Percentiles rank a stretch among this genome's conserved stretches.
phyloP scores from a whole-genome alignment of 2,113 vertebrate genomes.

The Paramisgurnus dabryanus region DNA sequence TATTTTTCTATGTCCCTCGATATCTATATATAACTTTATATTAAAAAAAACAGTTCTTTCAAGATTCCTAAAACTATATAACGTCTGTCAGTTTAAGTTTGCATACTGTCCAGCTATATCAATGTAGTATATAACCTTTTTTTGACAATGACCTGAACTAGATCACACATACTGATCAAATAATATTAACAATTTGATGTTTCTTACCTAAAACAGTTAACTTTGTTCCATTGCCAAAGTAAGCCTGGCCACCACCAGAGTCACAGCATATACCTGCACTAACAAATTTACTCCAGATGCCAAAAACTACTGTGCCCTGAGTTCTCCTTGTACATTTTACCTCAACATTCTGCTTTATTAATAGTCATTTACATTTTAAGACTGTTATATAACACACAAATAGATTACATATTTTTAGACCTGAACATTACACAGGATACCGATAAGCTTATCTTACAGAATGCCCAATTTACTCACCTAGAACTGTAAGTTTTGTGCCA shows the following conservation, averaged over 20 bases:
- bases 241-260: slow-evolving; percentile 40
- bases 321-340: neutral
- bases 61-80: neutral
- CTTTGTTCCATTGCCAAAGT: slow-evolving; percentile 63
- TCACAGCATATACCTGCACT: slow-evolving; percentile 14
- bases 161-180: neutral
- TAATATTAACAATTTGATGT: neutral
- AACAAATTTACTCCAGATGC: slow-evolving; percentile 2
- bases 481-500: slow-evolving; percentile 47
- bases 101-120: neutral
- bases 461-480: slow-evolving; percentile 41
- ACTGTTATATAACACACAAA: too few species aligned
- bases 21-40: neutral
- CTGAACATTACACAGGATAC: neutral
- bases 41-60: neutral
- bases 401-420: too few species aligned
- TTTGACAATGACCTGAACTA: too few species aligned
- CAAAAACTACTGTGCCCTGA: neutral
- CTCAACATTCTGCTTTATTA: neutral
- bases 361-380: neutral
- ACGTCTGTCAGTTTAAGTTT: too few species aligned
- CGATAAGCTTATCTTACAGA: neutral
- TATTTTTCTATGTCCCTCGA: neutral
- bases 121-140: neutral
- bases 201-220: slow-evolving; percentile 61